Evolutionary conservation across 2,888 invertebrate genomes (phyloP).

Genomic region (Philopedon plagiatum): DNA sequence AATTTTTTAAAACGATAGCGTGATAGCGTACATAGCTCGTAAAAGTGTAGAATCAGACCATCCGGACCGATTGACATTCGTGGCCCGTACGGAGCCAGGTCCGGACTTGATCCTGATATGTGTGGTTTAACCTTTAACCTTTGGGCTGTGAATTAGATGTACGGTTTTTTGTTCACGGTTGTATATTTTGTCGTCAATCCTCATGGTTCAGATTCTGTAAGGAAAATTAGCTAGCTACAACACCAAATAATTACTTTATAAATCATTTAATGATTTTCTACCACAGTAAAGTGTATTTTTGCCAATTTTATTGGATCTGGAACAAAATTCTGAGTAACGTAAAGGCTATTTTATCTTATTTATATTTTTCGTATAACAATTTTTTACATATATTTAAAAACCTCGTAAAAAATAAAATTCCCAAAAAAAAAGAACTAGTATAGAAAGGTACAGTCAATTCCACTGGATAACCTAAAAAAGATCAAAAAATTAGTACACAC

Average conservation of each 20-base stretch:
- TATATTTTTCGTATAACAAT: neutral
- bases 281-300: neutral
- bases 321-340: neutral
- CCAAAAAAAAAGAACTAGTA: neutral
- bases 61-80: too few relatives aligned
- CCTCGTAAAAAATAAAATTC: constrained; percentile 6
- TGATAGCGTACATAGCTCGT: too few relatives aligned
- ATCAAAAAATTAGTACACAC: neutral
- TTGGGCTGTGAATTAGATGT: too few relatives aligned
- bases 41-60: too few relatives aligned
- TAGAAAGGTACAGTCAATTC: constrained; percentile 12
- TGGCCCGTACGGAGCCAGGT: too few relatives aligned
- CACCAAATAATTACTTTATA: neutral
- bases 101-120: too few relatives aligned
- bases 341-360: neutral
- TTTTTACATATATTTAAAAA: neutral
- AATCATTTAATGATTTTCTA: neutral
- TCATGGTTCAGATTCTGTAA: neutral
- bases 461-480: neutral
- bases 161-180: too few relatives aligned
- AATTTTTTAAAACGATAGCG: too few relatives aligned
- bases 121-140: too few relatives aligned
- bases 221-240: constrained; percentile 4
- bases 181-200: too few relatives aligned
- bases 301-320: constrained; percentile 1